Conservation (phyloP, 2,113 vertebrate genomes). For the Solea senegalensis region DNA sequence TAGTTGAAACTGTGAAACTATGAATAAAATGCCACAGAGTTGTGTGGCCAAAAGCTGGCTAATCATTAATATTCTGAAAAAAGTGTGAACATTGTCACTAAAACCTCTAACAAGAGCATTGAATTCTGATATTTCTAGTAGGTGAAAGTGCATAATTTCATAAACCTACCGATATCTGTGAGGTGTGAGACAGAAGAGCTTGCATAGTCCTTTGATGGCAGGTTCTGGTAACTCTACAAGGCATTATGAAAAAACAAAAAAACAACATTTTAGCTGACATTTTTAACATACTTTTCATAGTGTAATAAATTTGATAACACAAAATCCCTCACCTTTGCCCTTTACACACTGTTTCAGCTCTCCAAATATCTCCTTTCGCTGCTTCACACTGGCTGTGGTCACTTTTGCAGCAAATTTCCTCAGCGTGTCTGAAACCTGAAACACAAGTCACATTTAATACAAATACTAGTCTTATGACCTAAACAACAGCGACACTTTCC, state of each 20-base stretch:
- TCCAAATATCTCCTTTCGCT: slow-evolving; percentile 89
- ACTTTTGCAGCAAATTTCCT: slow-evolving; percentile 95
- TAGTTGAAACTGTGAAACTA: too few species aligned
- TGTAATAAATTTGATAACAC: background rate
- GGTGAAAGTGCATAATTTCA: background rate
- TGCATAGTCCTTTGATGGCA: slow-evolving; percentile 94
- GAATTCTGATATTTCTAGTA: background rate
- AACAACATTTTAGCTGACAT: background rate
- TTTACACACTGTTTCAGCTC: slow-evolving; percentile 89
- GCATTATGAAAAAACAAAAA: background rate
- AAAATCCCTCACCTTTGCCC: slow-evolving; percentile 86
- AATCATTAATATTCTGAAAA: too few species aligned
- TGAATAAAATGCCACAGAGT: background rate
- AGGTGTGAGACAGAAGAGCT: slow-evolving; percentile 94
- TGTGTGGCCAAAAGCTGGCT: too few species aligned
- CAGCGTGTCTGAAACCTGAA: slow-evolving; percentile 91
- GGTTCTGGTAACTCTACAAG: slow-evolving; percentile 85
- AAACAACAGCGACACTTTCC: background rate
- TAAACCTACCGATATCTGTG: slow-evolving; percentile 92
- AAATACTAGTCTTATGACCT: background rate
- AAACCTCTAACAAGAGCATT: background rate
- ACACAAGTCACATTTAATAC: background rate
- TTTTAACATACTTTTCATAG: background rate
- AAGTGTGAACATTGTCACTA: background rate
- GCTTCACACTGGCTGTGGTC: slow-evolving; percentile 94